phyloP scores from a whole-genome alignment of 2,888 invertebrate genomes.

The Leuctra nigra region DNA sequence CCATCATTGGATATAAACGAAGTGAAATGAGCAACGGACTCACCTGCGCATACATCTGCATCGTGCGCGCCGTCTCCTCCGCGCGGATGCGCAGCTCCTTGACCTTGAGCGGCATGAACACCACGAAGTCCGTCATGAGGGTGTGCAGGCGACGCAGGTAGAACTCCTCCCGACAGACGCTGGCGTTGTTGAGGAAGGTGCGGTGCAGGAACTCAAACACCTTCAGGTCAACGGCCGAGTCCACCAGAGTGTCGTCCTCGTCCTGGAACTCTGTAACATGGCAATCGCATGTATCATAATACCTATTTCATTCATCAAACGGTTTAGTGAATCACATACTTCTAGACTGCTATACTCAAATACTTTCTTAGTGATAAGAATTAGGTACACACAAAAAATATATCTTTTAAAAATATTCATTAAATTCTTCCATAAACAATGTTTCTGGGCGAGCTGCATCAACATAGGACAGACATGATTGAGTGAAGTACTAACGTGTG shows the following conservation, averaged over 20 bases:
- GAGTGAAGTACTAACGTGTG: slow-evolving; percentile 35
- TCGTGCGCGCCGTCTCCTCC: slow-evolving; percentile 80
- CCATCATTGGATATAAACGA: too few species aligned
- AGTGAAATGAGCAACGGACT: too few species aligned
- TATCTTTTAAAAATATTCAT: too few species aligned
- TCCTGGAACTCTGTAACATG: slow-evolving; percentile 48
- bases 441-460: background rate
- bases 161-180: slow-evolving; percentile 69
- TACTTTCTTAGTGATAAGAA: too few species aligned
- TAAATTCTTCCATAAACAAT: background rate
- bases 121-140: slow-evolving; percentile 85
- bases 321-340: too few species aligned
- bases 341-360: too few species aligned
- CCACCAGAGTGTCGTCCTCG: slow-evolving; percentile 73
- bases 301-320: too few species aligned
- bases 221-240: slow-evolving; percentile 67
- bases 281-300: too few species aligned
- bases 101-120: slow-evolving; percentile 86
- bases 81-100: slow-evolving; percentile 76
- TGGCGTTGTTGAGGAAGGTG: slow-evolving; percentile 60
- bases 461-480: background rate
- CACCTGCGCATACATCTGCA: slow-evolving; percentile 57
- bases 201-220: slow-evolving; percentile 75
- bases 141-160: slow-evolving; percentile 76
- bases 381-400: too few species aligned